Percentiles rank a stretch among this genome's conserved stretches.
Conservation (phyloP, 2,888 invertebrate genomes). For the Anaspis maculata region DNA sequence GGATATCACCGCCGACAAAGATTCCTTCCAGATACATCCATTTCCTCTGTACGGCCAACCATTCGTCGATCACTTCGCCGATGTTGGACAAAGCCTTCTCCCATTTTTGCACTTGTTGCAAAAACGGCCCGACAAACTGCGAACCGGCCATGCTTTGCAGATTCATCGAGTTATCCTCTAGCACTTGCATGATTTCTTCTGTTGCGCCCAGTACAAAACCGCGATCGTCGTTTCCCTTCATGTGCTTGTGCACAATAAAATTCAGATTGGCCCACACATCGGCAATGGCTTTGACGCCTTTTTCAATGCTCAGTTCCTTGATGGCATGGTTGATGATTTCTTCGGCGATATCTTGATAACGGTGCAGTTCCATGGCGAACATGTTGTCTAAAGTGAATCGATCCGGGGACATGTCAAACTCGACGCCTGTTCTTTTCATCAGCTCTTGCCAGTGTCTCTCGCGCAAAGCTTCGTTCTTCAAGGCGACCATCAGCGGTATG, state of each 20-base stretch:
- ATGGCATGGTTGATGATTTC: constrained; percentile 82
- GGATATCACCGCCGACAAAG: constrained; percentile 83
- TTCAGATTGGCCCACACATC: constrained; percentile 61
- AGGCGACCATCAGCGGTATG: constrained; percentile 80
- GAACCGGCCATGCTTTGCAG: constrained; percentile 87
- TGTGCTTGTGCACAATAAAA: constrained; percentile 59
- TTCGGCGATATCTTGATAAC: constrained; percentile 77
- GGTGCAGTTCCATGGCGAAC: constrained; percentile 86
- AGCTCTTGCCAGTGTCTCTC: constrained; percentile 86
- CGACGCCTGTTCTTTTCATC: constrained; percentile 75
- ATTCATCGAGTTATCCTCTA: constrained; percentile 86
- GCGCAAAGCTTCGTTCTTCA: constrained; percentile 85
- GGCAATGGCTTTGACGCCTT: constrained; percentile 74
- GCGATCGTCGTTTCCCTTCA: constrained; percentile 67
- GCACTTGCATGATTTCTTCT: constrained; percentile 70
- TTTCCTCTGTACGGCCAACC: constrained; percentile 78
- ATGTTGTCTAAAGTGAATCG: constrained; percentile 82
- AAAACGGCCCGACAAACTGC: constrained; percentile 85
- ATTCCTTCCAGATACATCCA: constrained; percentile 92
- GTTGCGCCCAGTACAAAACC: constrained; percentile 69
- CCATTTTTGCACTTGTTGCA: constrained; percentile 75
- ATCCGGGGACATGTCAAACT: constrained; percentile 81
- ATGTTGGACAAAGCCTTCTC: constrained; percentile 72
- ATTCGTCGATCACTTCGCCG: constrained; percentile 80
- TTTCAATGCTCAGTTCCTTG: constrained; percentile 86